Percentiles rank a stretch among this genome's conserved stretches.
Conservation (phyloP, 2,797 vertebrate species). For the Sebastes goodei region DNA sequence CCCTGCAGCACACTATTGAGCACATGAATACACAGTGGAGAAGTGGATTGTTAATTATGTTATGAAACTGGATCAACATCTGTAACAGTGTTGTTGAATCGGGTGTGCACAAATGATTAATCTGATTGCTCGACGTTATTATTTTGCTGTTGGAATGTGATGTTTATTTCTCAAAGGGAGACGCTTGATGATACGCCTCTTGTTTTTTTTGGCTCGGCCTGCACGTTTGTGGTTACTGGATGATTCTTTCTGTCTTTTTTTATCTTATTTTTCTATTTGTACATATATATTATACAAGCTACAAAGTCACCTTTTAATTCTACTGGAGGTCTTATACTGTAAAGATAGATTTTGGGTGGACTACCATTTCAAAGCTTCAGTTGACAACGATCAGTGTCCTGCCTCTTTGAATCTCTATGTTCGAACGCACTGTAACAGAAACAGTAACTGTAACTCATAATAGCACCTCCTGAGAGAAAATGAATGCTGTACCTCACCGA, state of each 20-base stretch:
- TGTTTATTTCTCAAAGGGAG: neutral
- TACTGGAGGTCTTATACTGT: neutral
- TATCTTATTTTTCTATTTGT: neutral
- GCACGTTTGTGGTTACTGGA: neutral
- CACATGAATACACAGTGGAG: neutral
- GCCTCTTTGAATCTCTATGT: conserved; percentile 25
- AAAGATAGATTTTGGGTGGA: neutral
- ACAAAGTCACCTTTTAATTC: neutral
- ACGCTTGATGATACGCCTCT: neutral
- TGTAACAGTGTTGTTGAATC: neutral
- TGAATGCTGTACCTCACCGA: conserved; percentile 5
- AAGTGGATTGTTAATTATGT: neutral
- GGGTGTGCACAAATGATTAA: neutral
- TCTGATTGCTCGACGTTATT: neutral
- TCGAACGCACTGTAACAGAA: conserved; percentile 8
- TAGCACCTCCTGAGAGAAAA: conserved; percentile 48
- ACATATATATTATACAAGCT: neutral
- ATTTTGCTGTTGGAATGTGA: neutral
- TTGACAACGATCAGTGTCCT: neutral
- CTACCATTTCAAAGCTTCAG: neutral
- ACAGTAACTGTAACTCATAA: conserved; percentile 14
- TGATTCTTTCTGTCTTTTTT: neutral
- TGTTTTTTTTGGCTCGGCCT: neutral
- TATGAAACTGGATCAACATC: neutral
- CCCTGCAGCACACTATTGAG: neutral